phyloP scores from a whole-genome alignment of 1,140 invertebrate genomes.

The Macrocentrus cingulum region DNA sequence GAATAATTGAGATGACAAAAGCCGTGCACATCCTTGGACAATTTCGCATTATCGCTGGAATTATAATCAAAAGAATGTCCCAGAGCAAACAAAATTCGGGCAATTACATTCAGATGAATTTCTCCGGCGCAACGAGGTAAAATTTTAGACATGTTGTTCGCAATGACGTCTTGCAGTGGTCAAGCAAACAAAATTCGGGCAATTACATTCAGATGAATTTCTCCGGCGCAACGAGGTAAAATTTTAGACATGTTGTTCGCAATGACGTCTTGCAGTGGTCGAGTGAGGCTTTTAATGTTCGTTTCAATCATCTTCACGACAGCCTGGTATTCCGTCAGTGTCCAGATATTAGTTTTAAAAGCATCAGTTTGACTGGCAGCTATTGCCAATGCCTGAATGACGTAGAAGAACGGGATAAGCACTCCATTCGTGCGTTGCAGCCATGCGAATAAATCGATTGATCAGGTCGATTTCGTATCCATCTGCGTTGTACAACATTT shows the following conservation, averaged over 20 bases:
- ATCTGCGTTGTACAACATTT: constrained; percentile 30
- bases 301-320: constrained; percentile 1
- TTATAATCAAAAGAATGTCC: too few species aligned
- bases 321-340: constrained; percentile 16
- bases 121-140: constrained; percentile 15
- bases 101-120: constrained; percentile 1
- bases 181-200: constrained; percentile 23
- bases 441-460: constrained; percentile 31
- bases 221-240: constrained; percentile 15
- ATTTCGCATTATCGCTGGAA: too few species aligned
- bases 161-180: constrained; percentile 32
- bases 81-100: too few species aligned
- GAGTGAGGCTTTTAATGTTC: constrained; percentile 38
- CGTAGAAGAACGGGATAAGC: constrained; percentile 49
- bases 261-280: constrained; percentile 31
- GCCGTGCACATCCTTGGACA: too few species aligned
- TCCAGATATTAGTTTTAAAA: constrained; percentile 20
- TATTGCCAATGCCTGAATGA: constrained; percentile 32
- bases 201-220: constrained; percentile 3
- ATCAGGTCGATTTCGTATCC: constrained; percentile 21
- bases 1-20: too few species aligned
- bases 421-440: constrained; percentile 40
- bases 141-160: constrained; percentile 36
- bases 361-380: constrained; percentile 9
- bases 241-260: constrained; percentile 37